A percentile compares a stretch with the other conserved stretches of the same genome.
Evolutionary conservation across 2,797 vertebrate species (phyloP).

Genomic region (Clarias pachynema): DNA sequence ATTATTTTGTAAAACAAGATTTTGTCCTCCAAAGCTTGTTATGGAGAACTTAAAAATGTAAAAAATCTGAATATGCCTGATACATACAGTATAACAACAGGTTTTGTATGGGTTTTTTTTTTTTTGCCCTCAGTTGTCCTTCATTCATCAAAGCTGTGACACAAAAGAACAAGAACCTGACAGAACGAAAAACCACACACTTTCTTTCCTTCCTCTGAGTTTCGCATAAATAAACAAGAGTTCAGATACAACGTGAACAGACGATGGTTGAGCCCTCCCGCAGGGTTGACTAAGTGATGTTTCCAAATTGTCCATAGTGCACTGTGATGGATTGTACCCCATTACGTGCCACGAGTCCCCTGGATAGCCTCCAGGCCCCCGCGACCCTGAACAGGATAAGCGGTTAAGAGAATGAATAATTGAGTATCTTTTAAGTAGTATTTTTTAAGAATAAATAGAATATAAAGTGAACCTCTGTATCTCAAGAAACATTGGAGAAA

Average conservation of each 20-base stretch:
- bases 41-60: background rate
- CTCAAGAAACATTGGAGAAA: background rate
- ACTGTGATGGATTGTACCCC: no score
- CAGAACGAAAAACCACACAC: background rate
- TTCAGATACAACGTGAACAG: background rate
- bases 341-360: no score
- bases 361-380: no score
- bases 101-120: background rate
- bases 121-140: background rate
- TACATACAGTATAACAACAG: background rate
- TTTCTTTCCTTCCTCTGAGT: background rate
- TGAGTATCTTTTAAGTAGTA: background rate
- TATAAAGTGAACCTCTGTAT: background rate
- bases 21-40: background rate
- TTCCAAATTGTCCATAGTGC: no score
- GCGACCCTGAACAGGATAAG: no score
- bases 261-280: background rate
- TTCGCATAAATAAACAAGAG: background rate
- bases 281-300: no score
- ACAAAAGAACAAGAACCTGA: background rate
- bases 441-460: background rate
- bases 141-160: no score
- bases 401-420: no score
- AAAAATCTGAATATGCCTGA: background rate
- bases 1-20: background rate